Evolutionary conservation across 2,888 invertebrate genomes (phyloP), one percentile per base, ranked within the genome.

Genomic region (Euplexia lucipara): DNA sequence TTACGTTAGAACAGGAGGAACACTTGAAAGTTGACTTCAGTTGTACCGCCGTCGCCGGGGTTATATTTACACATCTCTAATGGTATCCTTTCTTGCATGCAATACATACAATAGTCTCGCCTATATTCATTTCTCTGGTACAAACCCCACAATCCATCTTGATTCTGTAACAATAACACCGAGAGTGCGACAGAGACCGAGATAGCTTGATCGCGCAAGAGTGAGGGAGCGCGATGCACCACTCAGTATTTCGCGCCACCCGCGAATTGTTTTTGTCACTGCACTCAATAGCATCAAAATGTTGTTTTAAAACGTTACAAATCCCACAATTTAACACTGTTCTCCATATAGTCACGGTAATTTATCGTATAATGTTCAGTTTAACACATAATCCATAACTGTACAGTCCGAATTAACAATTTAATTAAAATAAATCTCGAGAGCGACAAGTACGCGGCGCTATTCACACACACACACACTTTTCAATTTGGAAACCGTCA

Each of bases 151-250:
- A 64, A 41, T 47, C 32, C 57, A 64, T 57, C 32, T 47, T n/a
- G n/a, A n/a, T n/a, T n/a, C n/a, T n/a, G n/a, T n/a, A n/a, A n/a
- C n/a, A n/a, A n/a, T n/a, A n/a, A n/a, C n/a, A n/a, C n/a, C n/a
- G n/a, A n/a, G n/a, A 26, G 57, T 44, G 56, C 45, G 48, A 65
- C 34, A 5, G 48, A 53, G 65, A 65, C 41, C 16, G 12, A 53
- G 41, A 47, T 57, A 34, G 42, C 12, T n/a, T 42, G 8, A 41
- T 16, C 41, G 14, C n/a, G 58, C 49, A 32, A 37, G 64, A 53
- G 53, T 20, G 53, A 65, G 41, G 51, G 65, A 65, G 53, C 48
- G 53, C 59, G 53, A 41, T 22, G 58, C 64, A 12, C n/a, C n/a
- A 32, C 47, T 34, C 16, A 2, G 9, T n/a, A 20, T 6, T 58